A percentile compares a stretch with the other conserved stretches of the same genome.
Evolutionary conservation across 64 coral and sea anemone species (phyloP).

Genomic region (Dendronephthya gigantea): DNA sequence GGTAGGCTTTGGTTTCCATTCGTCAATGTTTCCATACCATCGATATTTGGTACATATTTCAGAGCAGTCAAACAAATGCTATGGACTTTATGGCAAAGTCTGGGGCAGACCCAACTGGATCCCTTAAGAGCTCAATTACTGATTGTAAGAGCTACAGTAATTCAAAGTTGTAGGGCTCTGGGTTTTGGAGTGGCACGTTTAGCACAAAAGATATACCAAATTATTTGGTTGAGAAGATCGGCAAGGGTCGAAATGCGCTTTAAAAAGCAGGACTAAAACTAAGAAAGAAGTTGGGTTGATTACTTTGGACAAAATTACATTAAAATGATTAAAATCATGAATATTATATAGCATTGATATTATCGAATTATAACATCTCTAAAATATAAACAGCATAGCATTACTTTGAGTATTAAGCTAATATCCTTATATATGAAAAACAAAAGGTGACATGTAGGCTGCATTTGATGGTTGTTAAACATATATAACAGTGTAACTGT

Average conservation of each 20-base stretch:
- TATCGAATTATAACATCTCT: no score
- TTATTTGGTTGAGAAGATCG: neutral
- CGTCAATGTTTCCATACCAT: neutral
- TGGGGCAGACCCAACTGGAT: constrained; percentile 69
- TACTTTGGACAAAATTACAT: no score
- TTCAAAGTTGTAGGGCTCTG: constrained; percentile 75
- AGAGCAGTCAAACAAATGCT: neutral
- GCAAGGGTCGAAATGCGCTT: neutral
- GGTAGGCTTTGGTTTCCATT: neutral
- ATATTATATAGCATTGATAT: no score
- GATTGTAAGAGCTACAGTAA: constrained; percentile 70
- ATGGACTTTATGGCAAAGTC: constrained; percentile 36
- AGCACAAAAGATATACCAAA: neutral
- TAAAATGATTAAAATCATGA: no score
- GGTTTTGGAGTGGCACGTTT: constrained; percentile 56
- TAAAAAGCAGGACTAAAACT: neutral
- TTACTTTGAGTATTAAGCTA: no score
- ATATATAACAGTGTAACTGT: no score
- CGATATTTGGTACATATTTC: neutral
- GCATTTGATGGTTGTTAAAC: no score
- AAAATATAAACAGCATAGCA: no score
- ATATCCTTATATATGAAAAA: no score
- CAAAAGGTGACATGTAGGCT: no score
- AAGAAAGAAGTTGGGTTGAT: no score
- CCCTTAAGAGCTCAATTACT: constrained; percentile 72